Base-by-base conservation (phyloP, 1,140 invertebrate genomes). In the Pomacea maculata region DNA sequence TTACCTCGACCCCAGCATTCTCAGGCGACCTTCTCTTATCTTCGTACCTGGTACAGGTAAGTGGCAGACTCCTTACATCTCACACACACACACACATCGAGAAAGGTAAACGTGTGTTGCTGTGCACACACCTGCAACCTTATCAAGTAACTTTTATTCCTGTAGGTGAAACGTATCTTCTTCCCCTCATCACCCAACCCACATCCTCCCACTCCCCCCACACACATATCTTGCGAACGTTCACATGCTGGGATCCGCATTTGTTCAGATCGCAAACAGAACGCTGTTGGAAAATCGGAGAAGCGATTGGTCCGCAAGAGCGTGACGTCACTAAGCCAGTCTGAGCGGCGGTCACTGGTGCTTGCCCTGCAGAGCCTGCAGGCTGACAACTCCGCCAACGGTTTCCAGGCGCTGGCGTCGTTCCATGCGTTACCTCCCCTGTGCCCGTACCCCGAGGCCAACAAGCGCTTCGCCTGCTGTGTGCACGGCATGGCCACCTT, bases 401-500 rank as follows among this genome's bases (percentile, higher is more conserved):
- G 84, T 54, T 85, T 74, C 74, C 80, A 83, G 67, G 65, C 82
- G 14, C 78, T 85, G 17, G 84, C 83, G 19, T 65, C 84, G 9
- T 85, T 83, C 81, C 84, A 85, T 71, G 84, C 83, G 55, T 6
- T 83, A 8, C 84, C 84, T 8, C 79, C 81, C 19, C 83, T 84
- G 11, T 85, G 84, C 78, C 83, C 83, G 63, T 71, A 70, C 63
- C 83, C 83, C 8, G 73, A 68, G 14, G 81, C 83, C 55, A 74
- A 45, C 21, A 15, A 80, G 10, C 74, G 82, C 57, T 84, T 78
- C 71, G 84, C 83, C n/a, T 85, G 84, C 81, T 85, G 83, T 73
- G 52, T 83, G 57, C 83, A 84, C 73, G 84, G 84, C 19, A 83
- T 80, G 84, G 79, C 84, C 52, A 84, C 83, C 19, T 85, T 85